Conservation (phyloP, 2,797 vertebrate genomes). For the Fistularia tabacaria region DNA sequence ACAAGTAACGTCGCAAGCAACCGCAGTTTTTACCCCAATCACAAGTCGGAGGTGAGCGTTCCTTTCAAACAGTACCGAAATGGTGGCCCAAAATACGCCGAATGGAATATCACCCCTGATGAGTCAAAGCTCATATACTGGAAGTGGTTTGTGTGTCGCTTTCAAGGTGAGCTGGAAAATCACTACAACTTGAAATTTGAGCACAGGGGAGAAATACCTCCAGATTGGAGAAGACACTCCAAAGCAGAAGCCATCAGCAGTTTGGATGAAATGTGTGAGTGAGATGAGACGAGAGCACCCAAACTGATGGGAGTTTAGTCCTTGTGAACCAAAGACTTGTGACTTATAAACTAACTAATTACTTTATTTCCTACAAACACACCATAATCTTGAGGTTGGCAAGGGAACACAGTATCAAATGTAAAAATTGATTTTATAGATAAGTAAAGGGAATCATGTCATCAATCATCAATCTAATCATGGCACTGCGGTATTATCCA, state of each 20-base stretch:
- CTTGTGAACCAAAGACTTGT: no score
- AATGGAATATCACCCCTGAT: constrained; percentile 54
- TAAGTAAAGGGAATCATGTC: no score
- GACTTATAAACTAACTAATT: no score
- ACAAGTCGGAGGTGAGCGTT: accelerated
- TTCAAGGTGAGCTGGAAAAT: constrained; percentile 42
- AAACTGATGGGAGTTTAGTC: no score
- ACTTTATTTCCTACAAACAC: no score
- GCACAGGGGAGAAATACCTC: constrained; percentile 10
- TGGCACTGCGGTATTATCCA: no score
- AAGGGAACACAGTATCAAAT: no score
- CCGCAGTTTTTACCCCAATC: accelerated
- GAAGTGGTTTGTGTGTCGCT: constrained; percentile 60
- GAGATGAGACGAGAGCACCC: neutral
- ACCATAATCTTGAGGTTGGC: no score
- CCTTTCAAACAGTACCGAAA: constrained; percentile 39
- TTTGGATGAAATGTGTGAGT: constrained; percentile 30
- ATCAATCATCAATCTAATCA: no score
- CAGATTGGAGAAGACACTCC: constrained; percentile 11
- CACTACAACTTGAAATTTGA: constrained; percentile 13
- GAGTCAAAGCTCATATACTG: constrained; percentile 45
- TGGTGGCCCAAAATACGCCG: constrained; percentile 25
- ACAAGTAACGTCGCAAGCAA: constrained; percentile 53
- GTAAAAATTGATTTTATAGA: no score
- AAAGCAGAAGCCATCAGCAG: constrained; percentile 43